Evolutionary conservation across 2,888 invertebrate genomes (phyloP).

Genomic region (Apomyelois bistriatella): DNA sequence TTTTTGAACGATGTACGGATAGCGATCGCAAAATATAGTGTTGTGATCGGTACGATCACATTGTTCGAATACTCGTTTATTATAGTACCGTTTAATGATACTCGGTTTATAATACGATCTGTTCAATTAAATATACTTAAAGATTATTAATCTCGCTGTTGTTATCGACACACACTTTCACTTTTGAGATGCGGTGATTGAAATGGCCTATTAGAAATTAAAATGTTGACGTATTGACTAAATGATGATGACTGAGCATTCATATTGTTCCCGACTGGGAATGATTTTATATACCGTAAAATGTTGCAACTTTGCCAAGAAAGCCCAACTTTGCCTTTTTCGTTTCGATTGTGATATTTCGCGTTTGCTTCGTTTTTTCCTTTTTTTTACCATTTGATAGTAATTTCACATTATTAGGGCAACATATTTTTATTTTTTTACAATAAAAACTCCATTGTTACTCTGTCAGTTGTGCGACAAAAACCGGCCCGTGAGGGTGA

Average conservation of each 20-base stretch:
- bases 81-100: slow-evolving; percentile 13
- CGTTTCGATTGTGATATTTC: no score
- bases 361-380: no score
- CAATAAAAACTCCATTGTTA: no score
- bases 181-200: slow-evolving; percentile 2
- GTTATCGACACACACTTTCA: slow-evolving; percentile 13
- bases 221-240: background rate
- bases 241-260: slow-evolving; percentile 1
- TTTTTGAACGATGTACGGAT: slow-evolving; percentile 33
- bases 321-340: no score
- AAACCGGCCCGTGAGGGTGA: no score
- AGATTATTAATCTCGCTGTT: slow-evolving; percentile 7
- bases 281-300: background rate
- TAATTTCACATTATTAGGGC: no score
- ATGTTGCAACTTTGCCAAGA: no score
- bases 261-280: no score
- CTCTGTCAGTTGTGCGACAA: no score
- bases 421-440: no score
- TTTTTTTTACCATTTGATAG: no score
- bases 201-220: background rate
- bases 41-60: slow-evolving; percentile 24
- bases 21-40: slow-evolving; percentile 30
- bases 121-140: slow-evolving; percentile 5
- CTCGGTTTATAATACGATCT: background rate
- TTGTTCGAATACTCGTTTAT: slow-evolving; percentile 22